Conservation (phyloP, 2,888 invertebrate genomes). For the Cremastinae sp. region DNA sequence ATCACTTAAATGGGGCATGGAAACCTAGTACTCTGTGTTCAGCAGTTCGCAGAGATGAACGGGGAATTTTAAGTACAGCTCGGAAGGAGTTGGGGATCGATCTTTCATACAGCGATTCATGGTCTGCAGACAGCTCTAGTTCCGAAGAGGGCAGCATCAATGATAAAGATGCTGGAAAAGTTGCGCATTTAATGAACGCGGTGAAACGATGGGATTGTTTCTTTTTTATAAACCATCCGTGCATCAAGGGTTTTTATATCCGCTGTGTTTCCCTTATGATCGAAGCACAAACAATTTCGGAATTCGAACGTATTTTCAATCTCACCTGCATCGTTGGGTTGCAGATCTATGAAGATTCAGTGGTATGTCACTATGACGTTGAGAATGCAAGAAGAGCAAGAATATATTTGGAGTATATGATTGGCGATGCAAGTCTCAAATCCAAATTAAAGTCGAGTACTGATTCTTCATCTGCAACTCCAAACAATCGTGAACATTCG, state of each 20-base stretch:
- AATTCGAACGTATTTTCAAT: conserved; percentile 4
- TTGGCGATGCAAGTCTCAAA: background rate
- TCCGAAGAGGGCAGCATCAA: too few relatives aligned
- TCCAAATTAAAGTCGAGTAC: too few relatives aligned
- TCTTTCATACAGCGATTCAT: too few relatives aligned
- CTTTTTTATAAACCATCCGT: conserved; percentile 6
- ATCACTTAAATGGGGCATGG: background rate
- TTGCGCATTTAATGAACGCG: conserved; percentile 54
- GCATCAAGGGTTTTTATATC: conserved; percentile 51
- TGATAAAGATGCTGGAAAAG: too few relatives aligned
- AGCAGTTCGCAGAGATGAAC: conserved; percentile 15
- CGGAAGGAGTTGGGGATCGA: background rate
- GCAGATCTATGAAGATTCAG: background rate
- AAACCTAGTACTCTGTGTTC: conserved; percentile 3
- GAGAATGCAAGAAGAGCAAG: too few relatives aligned
- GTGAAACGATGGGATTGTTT: conserved; percentile 48
- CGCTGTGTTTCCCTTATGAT: conserved; percentile 42
- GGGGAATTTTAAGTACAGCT: conserved; percentile 15
- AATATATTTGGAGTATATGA: background rate
- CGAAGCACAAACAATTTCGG: background rate
- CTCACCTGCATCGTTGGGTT: conserved; percentile 6
- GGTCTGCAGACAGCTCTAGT: too few relatives aligned
- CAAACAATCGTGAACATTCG: too few relatives aligned
- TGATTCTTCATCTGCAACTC: too few relatives aligned
- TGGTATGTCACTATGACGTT: too few relatives aligned